Conservation (phyloP, 2,888 invertebrate genomes). For the Pachydiplax longipennis region DNA sequence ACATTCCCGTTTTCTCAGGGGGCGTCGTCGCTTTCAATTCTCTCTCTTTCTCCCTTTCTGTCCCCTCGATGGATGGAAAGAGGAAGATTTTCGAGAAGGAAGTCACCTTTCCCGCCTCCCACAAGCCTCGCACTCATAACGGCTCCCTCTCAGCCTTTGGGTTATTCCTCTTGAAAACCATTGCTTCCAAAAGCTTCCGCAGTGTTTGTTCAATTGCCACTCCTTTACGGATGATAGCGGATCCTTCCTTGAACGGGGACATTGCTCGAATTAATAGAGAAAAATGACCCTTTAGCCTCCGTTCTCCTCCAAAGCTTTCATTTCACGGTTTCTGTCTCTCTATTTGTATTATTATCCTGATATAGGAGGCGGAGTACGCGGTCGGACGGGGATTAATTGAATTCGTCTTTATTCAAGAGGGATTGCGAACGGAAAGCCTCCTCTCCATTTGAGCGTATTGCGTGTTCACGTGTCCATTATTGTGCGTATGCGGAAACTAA, state of each 20-base stretch:
- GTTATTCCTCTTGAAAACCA: neutral
- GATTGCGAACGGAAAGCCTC: no score
- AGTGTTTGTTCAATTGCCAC: neutral
- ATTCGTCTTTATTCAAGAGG: no score
- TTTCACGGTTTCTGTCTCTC: neutral
- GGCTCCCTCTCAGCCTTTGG: neutral
- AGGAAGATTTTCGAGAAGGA: neutral
- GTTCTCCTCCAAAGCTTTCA: neutral
- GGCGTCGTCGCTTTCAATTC: neutral
- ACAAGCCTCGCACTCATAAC: neutral
- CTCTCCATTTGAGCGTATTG: no score
- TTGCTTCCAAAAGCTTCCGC: neutral
- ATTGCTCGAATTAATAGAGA: neutral
- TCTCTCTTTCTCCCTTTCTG: neutral
- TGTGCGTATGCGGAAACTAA: no score
- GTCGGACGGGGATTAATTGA: no score
- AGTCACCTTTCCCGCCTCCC: neutral
- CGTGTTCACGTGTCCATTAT: no score
- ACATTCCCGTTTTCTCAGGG: slow-evolving; percentile 1
- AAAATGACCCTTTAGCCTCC: neutral
- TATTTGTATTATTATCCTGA: no score
- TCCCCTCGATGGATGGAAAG: neutral
- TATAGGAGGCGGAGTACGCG: no score
- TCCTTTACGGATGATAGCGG: neutral
- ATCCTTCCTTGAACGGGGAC: neutral